phyloP scores from a whole-genome alignment of 2,888 invertebrate genomes.

The Synanthedon formicaeformis region DNA sequence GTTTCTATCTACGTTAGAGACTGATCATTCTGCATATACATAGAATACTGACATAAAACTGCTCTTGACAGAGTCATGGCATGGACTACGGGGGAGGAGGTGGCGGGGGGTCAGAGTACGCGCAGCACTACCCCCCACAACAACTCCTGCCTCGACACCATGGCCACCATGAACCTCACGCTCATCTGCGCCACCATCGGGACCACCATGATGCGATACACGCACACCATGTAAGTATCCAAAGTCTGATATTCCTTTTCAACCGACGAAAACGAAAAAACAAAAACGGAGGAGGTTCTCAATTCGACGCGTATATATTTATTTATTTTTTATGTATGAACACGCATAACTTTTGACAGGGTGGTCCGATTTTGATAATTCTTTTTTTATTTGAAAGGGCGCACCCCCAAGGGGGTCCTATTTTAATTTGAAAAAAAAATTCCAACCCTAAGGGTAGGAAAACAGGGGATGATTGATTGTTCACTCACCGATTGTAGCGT shows the following conservation, averaged over 20 bases:
- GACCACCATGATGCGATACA: conserved; percentile 62
- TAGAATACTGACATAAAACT: not conserved
- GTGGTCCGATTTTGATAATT: too few species aligned
- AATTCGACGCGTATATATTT: too few species aligned
- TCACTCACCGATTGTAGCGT: too few species aligned
- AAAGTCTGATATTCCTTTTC: not conserved
- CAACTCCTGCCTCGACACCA: conserved; percentile 60
- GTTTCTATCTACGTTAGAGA: not conserved
- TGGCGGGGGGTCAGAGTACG: conserved; percentile 51
- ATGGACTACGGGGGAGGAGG: conserved; percentile 62
- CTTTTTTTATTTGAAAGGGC: too few species aligned
- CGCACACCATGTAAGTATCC: conserved; percentile 51
- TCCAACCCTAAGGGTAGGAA: too few species aligned
- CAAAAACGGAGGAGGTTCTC: too few species aligned
- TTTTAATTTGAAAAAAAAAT: too few species aligned
- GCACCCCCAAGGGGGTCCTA: too few species aligned
- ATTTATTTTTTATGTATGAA: too few species aligned
- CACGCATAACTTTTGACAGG: too few species aligned
- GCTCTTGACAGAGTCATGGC: conserved; percentile 52
- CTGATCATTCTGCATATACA: not conserved
- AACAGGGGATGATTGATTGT: too few species aligned
- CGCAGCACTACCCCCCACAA: conserved; percentile 61
- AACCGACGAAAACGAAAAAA: too few species aligned
- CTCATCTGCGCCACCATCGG: conserved; percentile 54
- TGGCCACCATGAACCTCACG: conserved; percentile 57